phyloP scores from a whole-genome alignment of 1,140 invertebrate genomes.

The Zeugodacus cucurbitae region DNA sequence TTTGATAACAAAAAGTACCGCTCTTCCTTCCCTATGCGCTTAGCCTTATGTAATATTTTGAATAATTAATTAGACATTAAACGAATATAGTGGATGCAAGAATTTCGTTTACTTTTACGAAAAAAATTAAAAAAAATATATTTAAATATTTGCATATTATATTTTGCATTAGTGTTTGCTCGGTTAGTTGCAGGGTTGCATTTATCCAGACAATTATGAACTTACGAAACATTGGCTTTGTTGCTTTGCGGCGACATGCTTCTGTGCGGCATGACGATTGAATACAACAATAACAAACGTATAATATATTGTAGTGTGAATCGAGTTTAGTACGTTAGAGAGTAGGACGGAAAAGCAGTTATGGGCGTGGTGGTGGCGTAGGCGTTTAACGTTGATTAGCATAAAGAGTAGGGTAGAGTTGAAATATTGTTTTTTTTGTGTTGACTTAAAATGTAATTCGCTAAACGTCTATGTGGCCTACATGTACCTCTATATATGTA shows the following conservation, averaged over 20 bases:
- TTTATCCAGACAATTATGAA: neutral
- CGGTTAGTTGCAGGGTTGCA: neutral
- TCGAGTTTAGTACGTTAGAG: slow-evolving; percentile 18
- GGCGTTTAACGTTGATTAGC: slow-evolving; percentile 13
- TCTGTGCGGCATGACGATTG: slow-evolving; percentile 26
- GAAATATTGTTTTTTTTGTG: neutral
- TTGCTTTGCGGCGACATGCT: slow-evolving; percentile 27
- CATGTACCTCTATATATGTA: neutral
- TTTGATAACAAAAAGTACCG: no score
- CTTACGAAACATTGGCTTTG: slow-evolving; percentile 36
- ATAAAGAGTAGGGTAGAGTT: slow-evolving; percentile 3
- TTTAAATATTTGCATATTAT: neutral
- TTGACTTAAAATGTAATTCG: neutral
- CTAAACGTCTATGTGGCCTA: no score
- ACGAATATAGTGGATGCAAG: neutral
- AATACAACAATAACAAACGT: slow-evolving; percentile 16
- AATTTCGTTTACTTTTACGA: neutral
- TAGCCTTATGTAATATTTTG: neutral
- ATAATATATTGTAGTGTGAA: slow-evolving; percentile 3
- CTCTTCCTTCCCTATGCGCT: neutral
- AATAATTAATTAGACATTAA: neutral
- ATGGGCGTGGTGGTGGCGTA: slow-evolving; percentile 8
- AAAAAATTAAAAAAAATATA: neutral
- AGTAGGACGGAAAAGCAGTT: slow-evolving; percentile 27
- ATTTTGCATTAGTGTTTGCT: neutral